Evolutionary conservation across 2,113 vertebrate species (phyloP), one percentile per base, ranked within the genome.

Genomic region (Lampris incognitus): DNA sequence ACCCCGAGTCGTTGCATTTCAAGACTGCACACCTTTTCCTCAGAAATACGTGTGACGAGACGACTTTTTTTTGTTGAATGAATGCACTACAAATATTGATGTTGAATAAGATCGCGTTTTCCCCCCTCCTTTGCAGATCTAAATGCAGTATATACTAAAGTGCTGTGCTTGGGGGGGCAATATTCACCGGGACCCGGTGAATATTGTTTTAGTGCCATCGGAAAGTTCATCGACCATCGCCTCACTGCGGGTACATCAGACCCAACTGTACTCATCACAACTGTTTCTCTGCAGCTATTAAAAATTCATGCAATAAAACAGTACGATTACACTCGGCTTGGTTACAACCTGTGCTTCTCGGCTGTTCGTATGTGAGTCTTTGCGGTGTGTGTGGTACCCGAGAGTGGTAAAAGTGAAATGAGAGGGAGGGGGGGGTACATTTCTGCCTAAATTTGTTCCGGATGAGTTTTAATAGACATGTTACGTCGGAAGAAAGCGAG

Each of bases 231-330:
- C 73, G 73, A 74, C 54, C 83, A 78, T 75, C 51, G 79, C 44
- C 80, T 50, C 73, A 79, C 68, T 76, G 74, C 84, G 84, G 79
- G 67, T 79, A 73, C 71, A 82, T 87, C 73, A 78, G 50, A 74
- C 79, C 74, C 80, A 78, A 83, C 74, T 89, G 88, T 90, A 88
- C 85, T 78, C 86, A 78, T 82, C 74, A 72, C 80, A 81, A 81
- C 73, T 87, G 83, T 89, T 77, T 88, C 69, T 88, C 90, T 86
- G 86, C 88, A 91, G 85, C 87, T 85, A 85, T 84, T 92, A 84
- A 86, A 24, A 90, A 89, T 78, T 73, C 90, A 93, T 94, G 93
- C 92, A 95, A 95, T 94, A 94, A 95, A 89, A 94, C 87, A 81
- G 71, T 91, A 88, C 86, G 91, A 89, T 84, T 72, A 76, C 82